Conservation (phyloP, 2,113 vertebrate genomes). For the Oenanthe oenanthe region DNA sequence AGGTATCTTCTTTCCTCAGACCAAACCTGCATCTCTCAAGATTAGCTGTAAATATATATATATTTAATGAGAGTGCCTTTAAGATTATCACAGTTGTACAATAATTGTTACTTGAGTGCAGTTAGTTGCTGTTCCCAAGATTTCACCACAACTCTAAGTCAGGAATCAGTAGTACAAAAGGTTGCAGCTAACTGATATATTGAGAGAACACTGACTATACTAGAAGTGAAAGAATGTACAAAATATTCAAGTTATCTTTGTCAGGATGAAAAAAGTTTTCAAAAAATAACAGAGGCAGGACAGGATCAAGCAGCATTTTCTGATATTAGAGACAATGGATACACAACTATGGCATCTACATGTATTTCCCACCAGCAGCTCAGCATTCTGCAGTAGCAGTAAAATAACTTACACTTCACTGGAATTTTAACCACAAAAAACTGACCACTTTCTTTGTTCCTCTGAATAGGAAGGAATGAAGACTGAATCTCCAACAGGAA, state of each 20-base stretch:
- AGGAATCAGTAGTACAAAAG: neutral
- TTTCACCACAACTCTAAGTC: neutral
- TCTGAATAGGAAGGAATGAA: conserved; percentile 48
- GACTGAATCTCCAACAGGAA: conserved; percentile 32
- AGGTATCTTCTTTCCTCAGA: neutral
- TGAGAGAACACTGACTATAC: neutral
- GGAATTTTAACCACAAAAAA: conserved; percentile 18
- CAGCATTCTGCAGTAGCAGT: neutral
- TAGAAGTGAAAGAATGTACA: neutral
- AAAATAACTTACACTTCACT: neutral
- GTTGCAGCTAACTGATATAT: neutral
- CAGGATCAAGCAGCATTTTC: neutral
- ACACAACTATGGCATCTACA: neutral
- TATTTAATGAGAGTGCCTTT: neutral
- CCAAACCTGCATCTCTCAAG: neutral
- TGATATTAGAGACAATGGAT: neutral
- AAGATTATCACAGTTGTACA: neutral
- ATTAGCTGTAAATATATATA: neutral
- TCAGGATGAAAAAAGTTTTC: neutral
- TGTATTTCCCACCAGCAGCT: neutral
- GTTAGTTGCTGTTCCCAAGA: neutral
- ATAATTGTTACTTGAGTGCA: neutral
- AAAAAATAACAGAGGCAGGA: neutral
- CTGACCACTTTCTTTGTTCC: conserved; percentile 8
- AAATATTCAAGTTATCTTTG: neutral